A percentile compares a stretch with the other conserved stretches of the same genome.
Conservation (phyloP, 2,888 invertebrate species). For the Euproctis similis region DNA sequence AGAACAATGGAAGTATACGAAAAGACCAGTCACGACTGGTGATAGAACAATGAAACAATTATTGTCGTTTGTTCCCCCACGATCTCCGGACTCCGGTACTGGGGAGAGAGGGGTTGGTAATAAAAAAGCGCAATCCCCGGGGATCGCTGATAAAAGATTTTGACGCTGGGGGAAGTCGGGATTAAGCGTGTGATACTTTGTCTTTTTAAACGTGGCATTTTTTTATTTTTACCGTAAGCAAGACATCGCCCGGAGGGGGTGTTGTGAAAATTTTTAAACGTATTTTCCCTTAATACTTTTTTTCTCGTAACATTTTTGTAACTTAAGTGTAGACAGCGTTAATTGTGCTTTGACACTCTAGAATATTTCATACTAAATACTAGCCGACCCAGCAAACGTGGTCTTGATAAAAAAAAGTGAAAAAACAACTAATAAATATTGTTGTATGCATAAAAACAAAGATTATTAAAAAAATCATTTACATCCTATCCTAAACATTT, state of each 20-base stretch:
- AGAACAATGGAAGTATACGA: conserved; percentile 6
- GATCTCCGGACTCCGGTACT: conserved; percentile 32
- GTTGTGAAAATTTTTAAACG: conserved; percentile 23
- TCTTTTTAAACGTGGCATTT: conserved; percentile 57
- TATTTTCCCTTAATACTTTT: conserved; percentile 11
- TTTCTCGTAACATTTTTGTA: conserved; percentile 1
- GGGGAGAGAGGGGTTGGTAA: conserved; percentile 29
- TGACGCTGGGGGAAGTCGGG: conserved; percentile 47
- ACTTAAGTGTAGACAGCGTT: too few species aligned
- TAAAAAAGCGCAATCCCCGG: conserved; percentile 57
- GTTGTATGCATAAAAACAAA: too few species aligned
- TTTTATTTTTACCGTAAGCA: conserved; percentile 28
- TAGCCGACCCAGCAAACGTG: too few species aligned
- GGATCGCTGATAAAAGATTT: conserved; percentile 63
- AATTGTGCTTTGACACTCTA: too few species aligned
- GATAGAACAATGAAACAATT: conserved; percentile 66
- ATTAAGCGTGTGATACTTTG: conserved; percentile 62
- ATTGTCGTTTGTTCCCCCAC: conserved; percentile 36
- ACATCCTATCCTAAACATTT: too few species aligned
- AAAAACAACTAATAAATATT: too few species aligned
- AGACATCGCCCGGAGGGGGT: conserved; percentile 25
- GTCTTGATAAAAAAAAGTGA: too few species aligned
- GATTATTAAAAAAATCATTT: too few species aligned
- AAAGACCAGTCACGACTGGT: conserved; percentile 26
- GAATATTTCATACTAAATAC: too few species aligned